Evolutionary conservation across 2,797 vertebrate genomes (phyloP).

Genomic region (Botia kubotai): DNA sequence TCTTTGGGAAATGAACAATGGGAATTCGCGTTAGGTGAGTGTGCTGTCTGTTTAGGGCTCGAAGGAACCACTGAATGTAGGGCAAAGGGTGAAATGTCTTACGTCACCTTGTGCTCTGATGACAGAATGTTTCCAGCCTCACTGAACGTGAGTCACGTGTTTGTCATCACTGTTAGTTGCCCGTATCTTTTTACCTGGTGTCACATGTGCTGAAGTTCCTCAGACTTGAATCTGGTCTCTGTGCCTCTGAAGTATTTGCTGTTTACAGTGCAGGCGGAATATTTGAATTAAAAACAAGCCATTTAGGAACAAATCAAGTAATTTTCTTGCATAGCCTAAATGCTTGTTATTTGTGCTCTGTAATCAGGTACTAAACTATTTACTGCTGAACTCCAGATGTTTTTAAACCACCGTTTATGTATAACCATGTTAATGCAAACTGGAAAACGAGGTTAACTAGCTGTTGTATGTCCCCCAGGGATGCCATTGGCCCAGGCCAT

Average conservation of each 20-base stretch:
- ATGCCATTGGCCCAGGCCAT: slow-evolving; percentile 99
- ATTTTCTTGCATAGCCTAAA: not conserved
- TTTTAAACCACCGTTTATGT: not conserved
- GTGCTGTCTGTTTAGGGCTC: not conserved
- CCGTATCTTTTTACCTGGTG: too few species aligned
- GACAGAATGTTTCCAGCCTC: too few species aligned
- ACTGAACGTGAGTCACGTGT: too few species aligned
- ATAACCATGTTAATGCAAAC: not conserved
- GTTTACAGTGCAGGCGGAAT: too few species aligned
- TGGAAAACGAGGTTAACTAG: not conserved
- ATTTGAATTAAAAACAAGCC: too few species aligned
- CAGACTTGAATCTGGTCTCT: too few species aligned
- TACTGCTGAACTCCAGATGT: not conserved
- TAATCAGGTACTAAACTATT: not conserved
- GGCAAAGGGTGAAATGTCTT: too few species aligned
- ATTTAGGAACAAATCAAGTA: not conserved
- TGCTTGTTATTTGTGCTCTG: not conserved
- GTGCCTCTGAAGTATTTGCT: too few species aligned
- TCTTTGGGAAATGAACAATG: slow-evolving; percentile 99
- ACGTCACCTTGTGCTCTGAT: too few species aligned
- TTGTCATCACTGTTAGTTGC: too few species aligned
- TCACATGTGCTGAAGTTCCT: too few species aligned
- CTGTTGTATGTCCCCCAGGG: slow-evolving; percentile 73
- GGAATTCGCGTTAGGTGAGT: slow-evolving; percentile 95
- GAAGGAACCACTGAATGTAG: not conserved